Conservation (phyloP, 2,113 vertebrate species). For the Psittacula cyanocephala region DNA sequence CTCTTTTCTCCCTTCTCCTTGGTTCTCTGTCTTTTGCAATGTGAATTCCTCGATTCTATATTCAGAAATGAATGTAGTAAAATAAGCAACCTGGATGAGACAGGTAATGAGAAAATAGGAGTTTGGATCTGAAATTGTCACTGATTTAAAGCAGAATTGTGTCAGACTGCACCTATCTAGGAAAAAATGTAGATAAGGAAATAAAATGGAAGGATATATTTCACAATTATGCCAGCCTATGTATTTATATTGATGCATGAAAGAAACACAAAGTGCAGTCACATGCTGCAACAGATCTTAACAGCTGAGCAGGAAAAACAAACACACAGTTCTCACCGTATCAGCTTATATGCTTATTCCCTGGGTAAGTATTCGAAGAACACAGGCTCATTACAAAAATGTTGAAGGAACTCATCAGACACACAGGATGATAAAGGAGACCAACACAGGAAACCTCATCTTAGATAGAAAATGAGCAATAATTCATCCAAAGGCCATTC, state of each 20-base stretch:
- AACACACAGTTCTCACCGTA: background rate
- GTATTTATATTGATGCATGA: background rate
- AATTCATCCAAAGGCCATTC: slow-evolving; percentile 7
- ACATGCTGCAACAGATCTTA: background rate
- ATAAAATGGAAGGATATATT: background rate
- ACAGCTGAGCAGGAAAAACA: background rate
- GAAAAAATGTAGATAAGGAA: background rate
- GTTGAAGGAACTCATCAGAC: background rate
- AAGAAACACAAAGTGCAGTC: background rate
- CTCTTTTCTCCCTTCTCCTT: background rate
- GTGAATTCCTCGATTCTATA: background rate
- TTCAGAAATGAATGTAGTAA: background rate
- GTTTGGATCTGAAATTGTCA: background rate
- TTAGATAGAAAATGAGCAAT: background rate
- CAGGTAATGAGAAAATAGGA: background rate
- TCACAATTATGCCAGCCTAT: background rate
- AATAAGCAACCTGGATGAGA: background rate
- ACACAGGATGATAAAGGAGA: background rate
- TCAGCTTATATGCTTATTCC: background rate
- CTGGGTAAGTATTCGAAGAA: background rate
- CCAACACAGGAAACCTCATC: background rate
- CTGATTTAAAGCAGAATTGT: background rate
- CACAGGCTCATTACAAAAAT: slow-evolving; percentile 1
- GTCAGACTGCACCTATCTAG: background rate
- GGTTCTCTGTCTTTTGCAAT: background rate